Conservation (phyloP, 2,113 vertebrate species). For the Mohoua ochrocephala region DNA sequence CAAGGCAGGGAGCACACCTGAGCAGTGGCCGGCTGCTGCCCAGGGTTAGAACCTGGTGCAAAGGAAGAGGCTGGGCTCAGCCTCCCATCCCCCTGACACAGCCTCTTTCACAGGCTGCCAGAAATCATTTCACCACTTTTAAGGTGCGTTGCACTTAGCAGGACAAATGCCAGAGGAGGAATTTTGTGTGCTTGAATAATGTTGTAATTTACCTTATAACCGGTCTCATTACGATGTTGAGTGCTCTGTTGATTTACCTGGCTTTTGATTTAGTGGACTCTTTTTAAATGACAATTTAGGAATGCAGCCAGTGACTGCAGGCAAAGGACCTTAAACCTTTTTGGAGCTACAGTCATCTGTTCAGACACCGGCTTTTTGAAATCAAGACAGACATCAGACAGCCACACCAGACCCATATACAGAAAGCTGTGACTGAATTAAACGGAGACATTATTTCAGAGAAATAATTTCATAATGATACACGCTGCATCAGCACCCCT, state of each 20-base stretch:
- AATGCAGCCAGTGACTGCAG: constrained; percentile 16
- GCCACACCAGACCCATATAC: neutral
- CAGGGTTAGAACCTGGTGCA: neutral
- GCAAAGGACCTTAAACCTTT: constrained; percentile 13
- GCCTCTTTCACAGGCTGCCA: constrained; percentile 13
- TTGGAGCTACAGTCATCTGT: neutral
- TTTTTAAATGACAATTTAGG: neutral
- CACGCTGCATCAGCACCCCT: neutral
- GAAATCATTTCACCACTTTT: neutral
- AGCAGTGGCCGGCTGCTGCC: neutral
- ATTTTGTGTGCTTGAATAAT: constrained; percentile 60
- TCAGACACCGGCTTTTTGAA: neutral
- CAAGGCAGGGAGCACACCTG: neutral
- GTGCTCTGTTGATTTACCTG: constrained; percentile 53
- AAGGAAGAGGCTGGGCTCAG: neutral
- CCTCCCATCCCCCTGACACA: neutral
- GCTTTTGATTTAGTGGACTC: constrained; percentile 48
- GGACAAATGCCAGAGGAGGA: constrained; percentile 36
- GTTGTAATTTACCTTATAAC: constrained; percentile 54
- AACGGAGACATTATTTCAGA: neutral
- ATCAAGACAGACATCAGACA: constrained; percentile 32
- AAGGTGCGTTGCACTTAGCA: constrained; percentile 21
- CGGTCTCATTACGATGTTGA: neutral
- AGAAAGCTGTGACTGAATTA: neutral
- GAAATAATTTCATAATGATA: neutral